Base-by-base conservation (phyloP, 2,797 vertebrate genomes). In the Synaphobranchus kaupii region DNA sequence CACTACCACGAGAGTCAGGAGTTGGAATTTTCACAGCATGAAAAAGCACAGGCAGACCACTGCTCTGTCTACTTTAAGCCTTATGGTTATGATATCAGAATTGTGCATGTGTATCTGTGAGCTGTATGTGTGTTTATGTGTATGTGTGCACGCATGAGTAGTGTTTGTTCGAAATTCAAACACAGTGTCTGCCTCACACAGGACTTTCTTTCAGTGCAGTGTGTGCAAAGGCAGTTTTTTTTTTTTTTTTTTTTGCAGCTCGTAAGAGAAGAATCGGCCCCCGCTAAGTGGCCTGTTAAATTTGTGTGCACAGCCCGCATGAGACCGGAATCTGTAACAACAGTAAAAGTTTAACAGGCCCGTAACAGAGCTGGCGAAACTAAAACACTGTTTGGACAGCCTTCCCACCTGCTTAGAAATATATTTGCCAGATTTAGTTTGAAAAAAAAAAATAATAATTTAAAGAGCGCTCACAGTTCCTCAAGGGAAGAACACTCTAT, bases 321-420 rank as follows among this genome's bases (percentile, higher is more conserved):
- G 82, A 25, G 82, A 52, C 2, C 0, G n/a, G 52, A 34, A 48
- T 47, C 78, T 71, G 7, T 47, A 56, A 83, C 82, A 83, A 34
- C 52, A 54, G 82, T 83, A 54, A 83, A 83, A 83, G 13, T 83
- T 83, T 56, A 54, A 83, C 52, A 56, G 50, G 50, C 50, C 31
- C 15, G 10, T 34, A 28, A 4, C 82, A 83, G 52, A 9, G 47
- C 17, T n/a, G 56, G 82, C n/a, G 15, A 83, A 22, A 31, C 48
- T 83, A 56, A 54, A 82, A 83, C 9, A 15, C 3, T 56, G 82
- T 34, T 56, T 83, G 48, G 17, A 54, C 83, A 39, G 56, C 28
- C 8, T 20, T 13, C 52, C 83, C 54, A 60, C 31, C 83, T 39
- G 17, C 54, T 58, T 22, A 39, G 4, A 84, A 84, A 84, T 56